A percentile compares a stretch with the other conserved stretches of the same genome.
These are phyloP conservation scores for Synanceia verrucosa DNA, from an alignment of 2,797 vertebrate species.

Conservation along the genomic window DNA sequence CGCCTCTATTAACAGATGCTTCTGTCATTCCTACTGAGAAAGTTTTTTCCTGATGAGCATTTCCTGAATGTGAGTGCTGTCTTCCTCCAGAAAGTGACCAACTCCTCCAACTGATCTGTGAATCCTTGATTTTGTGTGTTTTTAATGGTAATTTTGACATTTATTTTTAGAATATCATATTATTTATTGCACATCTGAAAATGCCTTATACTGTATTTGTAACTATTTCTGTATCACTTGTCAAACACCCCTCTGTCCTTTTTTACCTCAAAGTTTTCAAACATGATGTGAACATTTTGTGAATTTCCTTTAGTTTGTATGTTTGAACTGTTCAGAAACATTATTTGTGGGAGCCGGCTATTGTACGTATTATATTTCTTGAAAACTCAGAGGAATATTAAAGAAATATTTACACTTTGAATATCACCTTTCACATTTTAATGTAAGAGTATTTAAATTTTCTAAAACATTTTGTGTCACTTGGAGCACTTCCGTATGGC, in stretches of 20 bases:
- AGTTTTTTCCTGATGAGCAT: slow-evolving; percentile 74
- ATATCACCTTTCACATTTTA: slow-evolving; percentile 16
- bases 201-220: slow-evolving; percentile 42
- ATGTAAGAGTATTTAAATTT: slow-evolving; percentile 18
- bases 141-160: slow-evolving; percentile 30
- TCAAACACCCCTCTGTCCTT: not conserved
- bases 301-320: slow-evolving; percentile 5
- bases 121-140: slow-evolving; percentile 16
- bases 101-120: slow-evolving; percentile 44
- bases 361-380: slow-evolving; percentile 15
- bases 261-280: slow-evolving; percentile 58
- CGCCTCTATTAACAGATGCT: slow-evolving; percentile 67
- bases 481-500: slow-evolving; percentile 46
- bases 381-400: slow-evolving; percentile 22
- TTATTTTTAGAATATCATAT: slow-evolving; percentile 29
- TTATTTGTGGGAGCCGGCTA: not conserved
- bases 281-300: slow-evolving; percentile 42
- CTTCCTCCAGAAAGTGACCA: slow-evolving; percentile 62
- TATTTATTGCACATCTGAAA: slow-evolving; percentile 61
- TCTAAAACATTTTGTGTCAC: slow-evolving; percentile 40
- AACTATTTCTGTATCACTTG: not conserved
- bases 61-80: slow-evolving; percentile 47
- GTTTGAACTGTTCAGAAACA: not conserved
- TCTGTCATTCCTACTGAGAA: slow-evolving; percentile 72
- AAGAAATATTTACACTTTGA: slow-evolving; percentile 16